A percentile compares a stretch with the other conserved stretches of the same genome.
Evolutionary conservation across 2,797 vertebrate genomes (phyloP).

Genomic region (Heterohyrax brucei): DNA sequence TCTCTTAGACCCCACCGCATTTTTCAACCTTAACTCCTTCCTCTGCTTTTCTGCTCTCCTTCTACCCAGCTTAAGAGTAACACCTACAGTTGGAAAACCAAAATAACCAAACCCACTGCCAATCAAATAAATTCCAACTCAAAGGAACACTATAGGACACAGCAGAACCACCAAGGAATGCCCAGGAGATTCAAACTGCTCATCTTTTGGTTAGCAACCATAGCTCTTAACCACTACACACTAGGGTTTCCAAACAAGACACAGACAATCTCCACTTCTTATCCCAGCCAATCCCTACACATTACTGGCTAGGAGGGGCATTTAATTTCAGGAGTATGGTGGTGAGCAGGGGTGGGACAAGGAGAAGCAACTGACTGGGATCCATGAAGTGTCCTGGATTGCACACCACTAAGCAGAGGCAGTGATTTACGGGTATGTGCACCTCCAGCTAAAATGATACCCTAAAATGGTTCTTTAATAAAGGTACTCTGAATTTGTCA

Average conservation of each 20-base stretch:
- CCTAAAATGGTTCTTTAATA: not conserved
- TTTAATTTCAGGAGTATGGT: not conserved
- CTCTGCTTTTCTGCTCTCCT: not conserved
- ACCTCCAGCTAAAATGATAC: not conserved
- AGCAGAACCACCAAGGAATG: no score
- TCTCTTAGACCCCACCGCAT: not conserved
- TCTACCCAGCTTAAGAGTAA: not conserved
- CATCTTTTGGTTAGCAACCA: no score
- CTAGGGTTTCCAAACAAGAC: not conserved
- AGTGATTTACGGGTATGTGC: not conserved
- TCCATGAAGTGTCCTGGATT: not conserved
- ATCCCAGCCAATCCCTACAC: not conserved
- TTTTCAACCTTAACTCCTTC: not conserved
- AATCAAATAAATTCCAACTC: no score
- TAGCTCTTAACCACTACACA: no score
- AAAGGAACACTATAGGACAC: no score
- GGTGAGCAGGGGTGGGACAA: no score
- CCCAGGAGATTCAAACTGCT: no score
- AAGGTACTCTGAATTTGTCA: constrained; percentile 15
- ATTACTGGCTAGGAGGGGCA: no score
- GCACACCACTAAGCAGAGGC: not conserved
- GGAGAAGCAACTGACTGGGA: not conserved
- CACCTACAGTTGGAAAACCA: not conserved
- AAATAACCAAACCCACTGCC: no score
- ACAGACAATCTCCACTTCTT: not conserved